Evolutionary conservation across 2,113 vertebrate species (phyloP).

Genomic region (Dipodomys spectabilis): DNA sequence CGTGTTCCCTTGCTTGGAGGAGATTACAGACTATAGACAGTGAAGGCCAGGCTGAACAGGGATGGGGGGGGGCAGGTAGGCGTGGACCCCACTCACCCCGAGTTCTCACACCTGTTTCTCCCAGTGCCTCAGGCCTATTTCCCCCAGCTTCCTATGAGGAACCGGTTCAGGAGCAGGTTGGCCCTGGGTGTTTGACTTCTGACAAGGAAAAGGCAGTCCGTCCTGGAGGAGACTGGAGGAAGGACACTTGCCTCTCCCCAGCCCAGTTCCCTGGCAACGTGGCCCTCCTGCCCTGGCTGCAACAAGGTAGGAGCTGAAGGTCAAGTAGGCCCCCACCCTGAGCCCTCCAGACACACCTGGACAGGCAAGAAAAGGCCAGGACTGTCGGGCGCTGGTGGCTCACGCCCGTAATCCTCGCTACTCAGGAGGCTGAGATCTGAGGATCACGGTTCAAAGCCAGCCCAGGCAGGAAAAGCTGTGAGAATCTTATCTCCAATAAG

Average conservation of each 20-base stretch:
- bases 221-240: too few relatives aligned
- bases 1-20: background rate
- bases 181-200: conserved; percentile 38
- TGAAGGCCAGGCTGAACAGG: background rate
- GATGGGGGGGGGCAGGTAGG: background rate
- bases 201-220: background rate
- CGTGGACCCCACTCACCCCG: background rate
- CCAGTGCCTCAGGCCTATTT: background rate
- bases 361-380: background rate
- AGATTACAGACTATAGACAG: too few relatives aligned
- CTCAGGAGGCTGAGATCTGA: too few relatives aligned
- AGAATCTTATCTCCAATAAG: too few relatives aligned
- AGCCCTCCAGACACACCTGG: too few relatives aligned
- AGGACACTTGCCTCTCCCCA: background rate
- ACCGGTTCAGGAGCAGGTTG: conserved; percentile 72
- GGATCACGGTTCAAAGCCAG: too few relatives aligned
- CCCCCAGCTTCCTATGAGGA: background rate
- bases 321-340: too few relatives aligned
- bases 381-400: background rate
- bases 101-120: background rate
- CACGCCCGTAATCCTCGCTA: too few relatives aligned
- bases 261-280: background rate
- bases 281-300: background rate
- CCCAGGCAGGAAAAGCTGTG: too few relatives aligned
- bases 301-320: background rate